Evolutionary conservation across 2,888 invertebrate genomes (phyloP), one percentile per base, ranked within the genome.

Genomic region (Amblyteles armatorius): DNA sequence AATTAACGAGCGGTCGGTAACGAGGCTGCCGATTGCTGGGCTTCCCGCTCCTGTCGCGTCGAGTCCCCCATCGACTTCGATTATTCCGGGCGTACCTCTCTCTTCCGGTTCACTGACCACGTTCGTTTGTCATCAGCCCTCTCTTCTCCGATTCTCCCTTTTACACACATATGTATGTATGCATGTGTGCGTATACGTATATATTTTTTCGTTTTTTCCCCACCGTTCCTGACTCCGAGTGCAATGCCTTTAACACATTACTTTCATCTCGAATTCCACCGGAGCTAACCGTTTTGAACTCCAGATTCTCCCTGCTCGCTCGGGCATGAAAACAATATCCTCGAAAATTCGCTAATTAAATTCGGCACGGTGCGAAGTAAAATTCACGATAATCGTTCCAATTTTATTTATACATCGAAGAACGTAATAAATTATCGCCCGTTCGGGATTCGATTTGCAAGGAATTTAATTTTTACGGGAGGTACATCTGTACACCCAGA

Each of bases 1-100:
- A 91, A 92, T 92, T 92, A 92, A 92, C 91, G 90, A 91, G 89
- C 89, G 82, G 81, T 84, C 88, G 89, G 90, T 92, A 92, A 92
- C 92, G 91, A 91, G 91, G 87, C 91, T 90, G 90, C 91, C 91
- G 91, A 91, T 91, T 90, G 91, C 90, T 87, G 84, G 88, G 88
- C 88, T 80, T 82, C 71, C 78, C 11, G 65, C 52, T 67, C 65
- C 72, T 79, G 79, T 73, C 86, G 85, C 78, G 76, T 83, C 86
- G 89, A 87, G 82, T 88, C 29, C 60, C 60, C 29, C 88, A 78
- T 89, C 90, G 87, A 87, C 90, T 90, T 82, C 90, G 91, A 91
- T 91, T 92, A 91, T 90, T 90, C 90, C 89, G 89, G 87, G 87
- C 85, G 88, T 86, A 87, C 79, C 84, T 86, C 83, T 85, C 86